A percentile compares a stretch with the other conserved stretches of the same genome.
Evolutionary conservation across 2,113 vertebrate genomes (phyloP).

Genomic region (Motacilla tschutschensis): DNA sequence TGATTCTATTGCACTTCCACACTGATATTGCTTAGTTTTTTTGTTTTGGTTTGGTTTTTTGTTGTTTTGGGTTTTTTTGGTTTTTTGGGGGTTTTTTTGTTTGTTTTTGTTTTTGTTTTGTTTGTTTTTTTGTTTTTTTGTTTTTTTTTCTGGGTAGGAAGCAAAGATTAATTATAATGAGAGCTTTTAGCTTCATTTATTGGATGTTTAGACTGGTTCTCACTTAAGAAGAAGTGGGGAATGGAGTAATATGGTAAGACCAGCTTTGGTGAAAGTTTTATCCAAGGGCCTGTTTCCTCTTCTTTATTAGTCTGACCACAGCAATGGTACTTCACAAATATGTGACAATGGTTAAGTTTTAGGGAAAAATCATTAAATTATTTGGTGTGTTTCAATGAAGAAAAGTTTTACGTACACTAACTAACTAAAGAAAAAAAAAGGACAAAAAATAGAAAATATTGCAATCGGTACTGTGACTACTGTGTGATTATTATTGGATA

Average conservation of each 20-base stretch:
- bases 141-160: background rate
- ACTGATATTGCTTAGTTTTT: background rate
- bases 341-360: background rate
- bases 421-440: background rate
- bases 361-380: background rate
- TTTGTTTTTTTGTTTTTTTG: too few relatives aligned
- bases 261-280: background rate
- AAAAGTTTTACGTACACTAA: background rate
- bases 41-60: too few relatives aligned
- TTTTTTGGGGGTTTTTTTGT: too few relatives aligned
- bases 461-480: background rate
- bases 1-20: background rate
- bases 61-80: too few relatives aligned
- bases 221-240: background rate
- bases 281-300: background rate
- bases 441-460: background rate
- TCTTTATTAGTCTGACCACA: background rate
- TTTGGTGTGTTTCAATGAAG: background rate
- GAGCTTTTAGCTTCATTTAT: background rate
- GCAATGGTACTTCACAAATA: background rate
- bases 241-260: background rate
- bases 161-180: background rate
- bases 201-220: background rate
- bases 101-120: too few relatives aligned
- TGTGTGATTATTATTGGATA: background rate